These are phyloP conservation scores for Pipa parva DNA, from an alignment of 2,113 vertebrate species.

Conservation along the genomic window DNA sequence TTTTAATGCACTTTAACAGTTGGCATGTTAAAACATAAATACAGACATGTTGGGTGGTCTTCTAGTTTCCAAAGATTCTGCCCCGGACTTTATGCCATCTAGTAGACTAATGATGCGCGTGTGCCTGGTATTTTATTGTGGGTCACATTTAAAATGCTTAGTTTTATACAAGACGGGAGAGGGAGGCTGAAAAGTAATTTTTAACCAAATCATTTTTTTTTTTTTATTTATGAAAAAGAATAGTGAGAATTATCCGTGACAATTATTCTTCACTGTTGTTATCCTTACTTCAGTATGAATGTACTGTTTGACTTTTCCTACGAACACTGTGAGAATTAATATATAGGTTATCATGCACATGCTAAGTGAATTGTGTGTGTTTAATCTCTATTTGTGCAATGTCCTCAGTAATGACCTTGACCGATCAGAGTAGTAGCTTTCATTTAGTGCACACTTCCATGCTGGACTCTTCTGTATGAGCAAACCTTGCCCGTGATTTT, in stretches of 20 bases:
- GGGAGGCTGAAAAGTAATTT: not conserved
- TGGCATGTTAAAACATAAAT: not conserved
- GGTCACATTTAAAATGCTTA: slow-evolving; percentile 16
- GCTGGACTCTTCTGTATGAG: too few relatives aligned
- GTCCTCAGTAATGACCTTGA: too few relatives aligned
- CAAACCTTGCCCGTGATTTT: too few relatives aligned
- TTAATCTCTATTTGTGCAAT: too few relatives aligned
- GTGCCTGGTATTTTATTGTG: not conserved
- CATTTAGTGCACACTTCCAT: too few relatives aligned
- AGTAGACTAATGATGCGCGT: not conserved
- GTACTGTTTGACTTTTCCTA: not conserved
- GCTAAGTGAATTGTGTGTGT: too few relatives aligned
- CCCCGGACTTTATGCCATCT: not conserved
- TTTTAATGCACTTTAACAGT: slow-evolving; percentile 37
- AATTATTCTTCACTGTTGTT: not conserved
- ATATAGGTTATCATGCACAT: slow-evolving; percentile 1
- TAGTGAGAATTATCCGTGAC: not conserved
- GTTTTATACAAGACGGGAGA: slow-evolving; percentile 14
- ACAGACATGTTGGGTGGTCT: not conserved
- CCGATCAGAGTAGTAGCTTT: too few relatives aligned
- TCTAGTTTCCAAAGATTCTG: slow-evolving; percentile 32
- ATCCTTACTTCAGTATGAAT: slow-evolving; percentile 3
- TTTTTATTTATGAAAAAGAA: slow-evolving; percentile 5
- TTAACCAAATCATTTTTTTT: slow-evolving; percentile 10
- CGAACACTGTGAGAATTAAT: slow-evolving; percentile 27